Evolutionary conservation across 2,797 vertebrate species (phyloP), one percentile per base, ranked within the genome.

Genomic region (Petrocephalus sullivani): DNA sequence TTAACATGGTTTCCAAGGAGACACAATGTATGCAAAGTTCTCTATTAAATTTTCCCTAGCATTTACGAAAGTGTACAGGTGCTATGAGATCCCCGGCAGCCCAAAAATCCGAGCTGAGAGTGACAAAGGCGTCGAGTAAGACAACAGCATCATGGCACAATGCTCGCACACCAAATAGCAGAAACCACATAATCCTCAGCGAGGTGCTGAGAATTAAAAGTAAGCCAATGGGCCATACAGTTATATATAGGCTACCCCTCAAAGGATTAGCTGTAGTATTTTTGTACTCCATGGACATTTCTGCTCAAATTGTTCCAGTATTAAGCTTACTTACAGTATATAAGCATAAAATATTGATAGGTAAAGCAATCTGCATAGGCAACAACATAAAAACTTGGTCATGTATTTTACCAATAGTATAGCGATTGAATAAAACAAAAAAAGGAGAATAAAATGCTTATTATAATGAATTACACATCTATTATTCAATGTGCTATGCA

Each of bases 241-340:
- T 82, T 88, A 82, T 37, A 81, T 88, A 57, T 37, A 56, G 37
- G 78, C n/a, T 49, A 46, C 33, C 37, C 37, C 61, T 83, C 61
- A 87, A 87, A 82, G 75, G 51, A 88, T 60, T 60, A 28, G 8
- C 41, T 81, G 75, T 81, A 81, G 75, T 81, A 81, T 81, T 81
- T 81, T 81, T 81, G 75, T 81, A 81, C 75, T 81, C 75, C 75
- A 81, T 81, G 75, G 41, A 81, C 41, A 81, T 49, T 81, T 81
- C 75, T 81, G 41, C 19, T 81, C 75, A 81, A 49, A 49, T n/a
- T 46, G 41, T 81, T 81, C 75, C 75, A 81, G 75, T 81, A 81
- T 81, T 81, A 81, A 49, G 41, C 75, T 81, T 81, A 81, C 75
- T 81, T 81, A 81, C 75, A 81, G 75, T 4, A 46, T 37, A 81